phyloP scores from a whole-genome alignment of 53 echinoderm and acorn worm genomes.

The Crossaster papposus region DNA sequence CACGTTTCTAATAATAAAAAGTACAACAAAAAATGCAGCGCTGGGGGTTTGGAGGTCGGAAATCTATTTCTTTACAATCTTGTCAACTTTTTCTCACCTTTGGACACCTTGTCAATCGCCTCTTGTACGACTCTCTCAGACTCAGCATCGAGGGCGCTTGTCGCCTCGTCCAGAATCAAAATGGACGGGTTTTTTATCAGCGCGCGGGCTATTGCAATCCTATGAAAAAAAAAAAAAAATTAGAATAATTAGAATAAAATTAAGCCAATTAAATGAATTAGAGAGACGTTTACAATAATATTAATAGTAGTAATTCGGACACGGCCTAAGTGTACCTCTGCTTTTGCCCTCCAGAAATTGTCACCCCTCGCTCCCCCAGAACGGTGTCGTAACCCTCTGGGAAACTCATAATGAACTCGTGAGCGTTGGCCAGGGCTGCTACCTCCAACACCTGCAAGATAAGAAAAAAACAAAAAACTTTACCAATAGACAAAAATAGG shows the following conservation, averaged over 20 bases:
- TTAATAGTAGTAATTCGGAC: too few relatives aligned
- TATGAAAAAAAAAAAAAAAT: constrained; percentile 1
- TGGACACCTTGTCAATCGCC: constrained; percentile 80
- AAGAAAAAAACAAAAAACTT: too few relatives aligned
- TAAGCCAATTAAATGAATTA: too few relatives aligned
- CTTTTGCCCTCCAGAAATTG: constrained; percentile 95
- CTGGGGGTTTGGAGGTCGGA: too few relatives aligned
- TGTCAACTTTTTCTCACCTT: constrained; percentile 45
- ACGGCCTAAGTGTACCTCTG: constrained; percentile 68
- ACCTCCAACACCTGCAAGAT: too few relatives aligned
- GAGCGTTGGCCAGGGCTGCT: constrained; percentile 80
- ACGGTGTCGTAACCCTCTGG: constrained; percentile 91
- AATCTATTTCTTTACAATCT: too few relatives aligned
- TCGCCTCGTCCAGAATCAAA: constrained; percentile 93
- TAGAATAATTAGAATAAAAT: neutral
- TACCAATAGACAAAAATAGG: too few relatives aligned
- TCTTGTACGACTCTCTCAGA: constrained; percentile 94
- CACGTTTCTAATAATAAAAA: too few relatives aligned
- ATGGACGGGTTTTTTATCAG: constrained; percentile 92
- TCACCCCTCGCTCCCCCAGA: constrained; percentile 90
- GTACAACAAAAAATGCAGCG: too few relatives aligned
- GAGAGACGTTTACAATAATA: too few relatives aligned
- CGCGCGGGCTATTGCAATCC: constrained; percentile 96
- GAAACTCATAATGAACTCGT: constrained; percentile 85
- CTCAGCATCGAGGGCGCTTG: constrained; percentile 93